These are phyloP conservation scores for Agelas oroides DNA, from an alignment of 37 sponge, comb jelly and placozoan species.

Conservation along the genomic window DNA sequence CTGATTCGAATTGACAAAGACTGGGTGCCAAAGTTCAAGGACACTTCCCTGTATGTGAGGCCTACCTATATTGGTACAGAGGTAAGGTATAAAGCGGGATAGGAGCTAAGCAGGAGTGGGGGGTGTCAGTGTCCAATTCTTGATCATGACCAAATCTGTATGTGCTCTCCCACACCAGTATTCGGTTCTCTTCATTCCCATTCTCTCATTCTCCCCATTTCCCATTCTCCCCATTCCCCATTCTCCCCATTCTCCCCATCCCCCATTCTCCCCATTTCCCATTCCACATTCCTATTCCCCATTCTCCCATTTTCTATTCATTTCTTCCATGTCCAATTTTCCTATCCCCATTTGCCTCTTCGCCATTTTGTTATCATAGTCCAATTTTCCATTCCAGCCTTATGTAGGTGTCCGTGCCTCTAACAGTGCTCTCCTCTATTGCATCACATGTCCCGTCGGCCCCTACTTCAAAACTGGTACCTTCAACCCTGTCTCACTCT, in stretches of 20 bases:
- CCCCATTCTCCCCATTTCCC: no score
- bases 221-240: no score
- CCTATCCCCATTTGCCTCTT: background rate
- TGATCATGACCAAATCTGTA: background rate
- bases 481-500: slow-evolving; percentile 90
- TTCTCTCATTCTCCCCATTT: no score
- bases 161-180: no score
- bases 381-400: slow-evolving; percentile 56
- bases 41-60: slow-evolving; percentile 93
- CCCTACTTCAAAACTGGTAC: slow-evolving; percentile 92
- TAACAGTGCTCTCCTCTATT: slow-evolving; percentile 83
- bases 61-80: slow-evolving; percentile 96
- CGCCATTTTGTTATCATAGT: background rate
- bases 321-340: no score
- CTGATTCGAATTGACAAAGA: slow-evolving; percentile 85
- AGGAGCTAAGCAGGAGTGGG: background rate
- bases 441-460: slow-evolving; percentile 91
- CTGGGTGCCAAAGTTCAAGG: slow-evolving; percentile 85
- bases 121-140: background rate
- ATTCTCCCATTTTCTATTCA: no score
- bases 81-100: slow-evolving; percentile 39
- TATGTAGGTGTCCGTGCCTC: slow-evolving; percentile 83
- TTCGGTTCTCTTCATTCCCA: no score
- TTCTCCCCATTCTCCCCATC: no score
- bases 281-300: no score